Evolutionary conservation across 2,113 vertebrate genomes (phyloP).

Genomic region (Amphilophus citrinellus): DNA sequence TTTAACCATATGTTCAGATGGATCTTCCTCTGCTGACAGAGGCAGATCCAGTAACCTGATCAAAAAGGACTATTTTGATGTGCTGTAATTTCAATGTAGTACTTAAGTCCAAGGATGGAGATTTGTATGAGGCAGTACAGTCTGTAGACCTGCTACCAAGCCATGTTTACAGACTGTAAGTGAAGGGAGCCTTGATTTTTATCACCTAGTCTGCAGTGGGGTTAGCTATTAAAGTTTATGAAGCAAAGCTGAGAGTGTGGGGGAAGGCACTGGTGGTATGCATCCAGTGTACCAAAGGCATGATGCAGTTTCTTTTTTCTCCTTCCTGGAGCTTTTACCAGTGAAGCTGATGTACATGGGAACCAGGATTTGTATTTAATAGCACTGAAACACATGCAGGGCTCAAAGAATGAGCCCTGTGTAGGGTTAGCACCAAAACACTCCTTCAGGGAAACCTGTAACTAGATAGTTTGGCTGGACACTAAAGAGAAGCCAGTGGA

Average conservation of each 20-base stretch:
- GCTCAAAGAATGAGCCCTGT: neutral
- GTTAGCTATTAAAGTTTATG: slow-evolving; percentile 76
- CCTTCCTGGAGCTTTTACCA: slow-evolving; percentile 12
- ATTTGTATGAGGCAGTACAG: slow-evolving; percentile 27
- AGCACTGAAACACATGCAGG: neutral
- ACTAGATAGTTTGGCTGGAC: neutral
- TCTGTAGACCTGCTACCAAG: slow-evolving; percentile 56
- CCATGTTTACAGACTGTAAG: slow-evolving; percentile 71
- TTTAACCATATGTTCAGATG: neutral
- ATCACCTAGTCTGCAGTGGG: slow-evolving; percentile 66
- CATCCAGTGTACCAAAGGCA: slow-evolving; percentile 48
- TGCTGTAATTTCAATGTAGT: slow-evolving; percentile 36
- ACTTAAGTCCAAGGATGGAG: slow-evolving; percentile 8
- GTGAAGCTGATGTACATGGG: neutral
- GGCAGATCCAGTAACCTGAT: slow-evolving; percentile 2
- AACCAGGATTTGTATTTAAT: slow-evolving; percentile 18
- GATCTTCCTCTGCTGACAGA: slow-evolving; percentile 21
- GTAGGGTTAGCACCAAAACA: neutral
- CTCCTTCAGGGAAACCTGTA: slow-evolving; percentile 13
- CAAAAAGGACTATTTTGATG: neutral
- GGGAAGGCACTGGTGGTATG: neutral
- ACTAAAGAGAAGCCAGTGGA: slow-evolving; percentile 19
- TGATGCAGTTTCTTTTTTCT: slow-evolving; percentile 20
- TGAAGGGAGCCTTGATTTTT: slow-evolving; percentile 71
- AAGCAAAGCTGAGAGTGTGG: slow-evolving; percentile 46